Conservation (phyloP, 1,140 invertebrate genomes). For the Drepana arcuata region DNA sequence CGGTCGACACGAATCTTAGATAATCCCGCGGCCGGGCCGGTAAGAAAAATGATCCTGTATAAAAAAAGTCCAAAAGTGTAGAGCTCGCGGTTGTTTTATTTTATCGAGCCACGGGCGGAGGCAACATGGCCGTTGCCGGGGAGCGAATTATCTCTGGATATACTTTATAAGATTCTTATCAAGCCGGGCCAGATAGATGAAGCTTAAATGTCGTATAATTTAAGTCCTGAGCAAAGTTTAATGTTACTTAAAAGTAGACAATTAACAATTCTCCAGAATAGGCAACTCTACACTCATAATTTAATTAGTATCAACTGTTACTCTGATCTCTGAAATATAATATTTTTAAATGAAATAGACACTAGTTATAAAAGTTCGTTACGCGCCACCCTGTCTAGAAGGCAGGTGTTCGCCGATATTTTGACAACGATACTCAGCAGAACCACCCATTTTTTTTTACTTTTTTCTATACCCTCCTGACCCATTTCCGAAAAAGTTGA, state of each 20-base stretch:
- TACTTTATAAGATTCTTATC: slow-evolving; percentile 30
- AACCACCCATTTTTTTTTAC: slow-evolving; percentile 49
- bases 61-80: slow-evolving; percentile 61
- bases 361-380: slow-evolving; percentile 52
- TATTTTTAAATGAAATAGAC: too few species aligned
- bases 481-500: slow-evolving; percentile 37
- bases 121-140: slow-evolving; percentile 55
- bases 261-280: too few species aligned
- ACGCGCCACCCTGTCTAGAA: slow-evolving; percentile 44
- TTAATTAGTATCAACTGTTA: too few species aligned
- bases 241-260: slow-evolving; percentile 1
- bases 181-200: slow-evolving; percentile 6
- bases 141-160: slow-evolving; percentile 53
- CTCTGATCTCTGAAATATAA: not conserved
- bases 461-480: slow-evolving; percentile 47
- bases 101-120: slow-evolving; percentile 46
- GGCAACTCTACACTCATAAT: too few species aligned
- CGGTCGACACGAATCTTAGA: slow-evolving; percentile 12
- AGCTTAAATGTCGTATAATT: slow-evolving; percentile 14
- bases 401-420: slow-evolving; percentile 62
- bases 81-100: slow-evolving; percentile 63
- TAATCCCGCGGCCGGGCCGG: slow-evolving; percentile 45
- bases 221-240: slow-evolving; percentile 6
- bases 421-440: slow-evolving; percentile 66
- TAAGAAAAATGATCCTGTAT: slow-evolving; percentile 71